Conservation (phyloP, 92 coral and sea anemone genomes). For the Hydrozoanthus gracilis region DNA sequence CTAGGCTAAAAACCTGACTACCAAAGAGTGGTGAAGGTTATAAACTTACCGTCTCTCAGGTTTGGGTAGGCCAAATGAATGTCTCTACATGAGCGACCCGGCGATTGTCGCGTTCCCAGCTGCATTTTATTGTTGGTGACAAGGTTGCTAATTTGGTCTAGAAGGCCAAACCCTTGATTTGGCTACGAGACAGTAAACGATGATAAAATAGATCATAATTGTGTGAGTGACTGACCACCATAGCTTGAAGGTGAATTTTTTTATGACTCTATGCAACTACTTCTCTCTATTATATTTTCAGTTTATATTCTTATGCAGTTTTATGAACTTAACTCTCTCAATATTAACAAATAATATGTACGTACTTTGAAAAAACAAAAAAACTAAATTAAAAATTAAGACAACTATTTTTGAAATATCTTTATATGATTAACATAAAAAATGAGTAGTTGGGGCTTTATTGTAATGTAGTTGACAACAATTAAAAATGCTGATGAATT, state of each 20-base stretch:
- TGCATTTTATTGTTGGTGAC: constrained; percentile 39
- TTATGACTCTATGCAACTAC: too few relatives aligned
- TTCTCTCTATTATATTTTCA: too few relatives aligned
- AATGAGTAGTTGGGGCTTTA: too few relatives aligned
- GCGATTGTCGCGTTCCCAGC: constrained; percentile 19
- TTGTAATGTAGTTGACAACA: neutral
- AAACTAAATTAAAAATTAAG: too few relatives aligned
- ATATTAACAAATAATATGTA: too few relatives aligned
- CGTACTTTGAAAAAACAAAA: too few relatives aligned
- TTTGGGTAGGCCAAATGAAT: constrained; percentile 30
- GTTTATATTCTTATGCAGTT: too few relatives aligned
- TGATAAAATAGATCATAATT: neutral
- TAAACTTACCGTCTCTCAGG: constrained; percentile 20
- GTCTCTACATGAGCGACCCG: constrained; percentile 51
- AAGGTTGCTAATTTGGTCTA: constrained; percentile 11
- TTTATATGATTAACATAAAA: too few relatives aligned
- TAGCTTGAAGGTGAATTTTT: too few relatives aligned
- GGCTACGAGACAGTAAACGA: neutral
- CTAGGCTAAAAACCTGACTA: neutral
- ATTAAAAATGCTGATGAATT: too few relatives aligned
- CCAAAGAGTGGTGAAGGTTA: neutral
- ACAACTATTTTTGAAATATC: too few relatives aligned
- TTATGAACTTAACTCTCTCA: too few relatives aligned
- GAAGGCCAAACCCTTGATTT: neutral
- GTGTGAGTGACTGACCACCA: neutral